Percentiles rank a stretch among this genome's conserved stretches.
phyloP scores from a whole-genome alignment of 2,113 vertebrate species.

The Poecile atricapillus region DNA sequence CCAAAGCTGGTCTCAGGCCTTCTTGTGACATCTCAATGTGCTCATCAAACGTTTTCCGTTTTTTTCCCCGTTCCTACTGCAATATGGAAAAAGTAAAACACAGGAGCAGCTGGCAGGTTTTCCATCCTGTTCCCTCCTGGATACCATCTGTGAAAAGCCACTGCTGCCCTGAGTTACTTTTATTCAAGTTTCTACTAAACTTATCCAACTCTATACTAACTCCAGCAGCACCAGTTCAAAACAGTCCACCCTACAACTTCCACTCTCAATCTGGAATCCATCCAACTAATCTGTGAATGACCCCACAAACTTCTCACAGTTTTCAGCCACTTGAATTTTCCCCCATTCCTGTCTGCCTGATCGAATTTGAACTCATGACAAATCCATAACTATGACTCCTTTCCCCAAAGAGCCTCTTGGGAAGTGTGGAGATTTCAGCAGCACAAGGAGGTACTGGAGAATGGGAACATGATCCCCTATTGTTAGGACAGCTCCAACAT shows the following conservation, averaged over 20 bases:
- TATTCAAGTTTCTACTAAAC: not conserved
- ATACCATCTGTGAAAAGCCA: not conserved
- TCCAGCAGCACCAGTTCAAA: not conserved
- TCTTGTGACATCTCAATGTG: not conserved
- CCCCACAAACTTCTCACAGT: not conserved
- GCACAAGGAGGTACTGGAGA: not conserved
- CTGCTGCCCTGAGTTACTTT: not conserved
- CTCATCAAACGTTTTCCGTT: not conserved
- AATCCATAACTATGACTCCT: not conserved
- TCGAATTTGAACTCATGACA: not conserved
- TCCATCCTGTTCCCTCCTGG: not conserved
- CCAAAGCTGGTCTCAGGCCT: not conserved
- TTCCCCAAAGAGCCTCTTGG: not conserved
- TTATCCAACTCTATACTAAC: not conserved
- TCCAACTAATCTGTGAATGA: not conserved
- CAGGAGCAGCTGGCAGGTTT: not conserved
- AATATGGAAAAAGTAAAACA: not conserved
- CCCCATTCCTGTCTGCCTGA: not conserved
- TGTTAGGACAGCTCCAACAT: constrained; percentile 3
- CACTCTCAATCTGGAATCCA: not conserved
- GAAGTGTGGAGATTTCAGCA: not conserved
- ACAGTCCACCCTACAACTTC: not conserved
- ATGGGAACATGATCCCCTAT: not conserved
- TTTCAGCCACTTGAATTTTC: not conserved
- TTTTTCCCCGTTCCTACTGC: not conserved